Percentiles rank a stretch among this genome's conserved stretches.
These are phyloP conservation scores for Eunapius fragilis DNA, from an alignment of 37 sponge, comb jelly and placozoan genomes.

Conservation along the genomic window DNA sequence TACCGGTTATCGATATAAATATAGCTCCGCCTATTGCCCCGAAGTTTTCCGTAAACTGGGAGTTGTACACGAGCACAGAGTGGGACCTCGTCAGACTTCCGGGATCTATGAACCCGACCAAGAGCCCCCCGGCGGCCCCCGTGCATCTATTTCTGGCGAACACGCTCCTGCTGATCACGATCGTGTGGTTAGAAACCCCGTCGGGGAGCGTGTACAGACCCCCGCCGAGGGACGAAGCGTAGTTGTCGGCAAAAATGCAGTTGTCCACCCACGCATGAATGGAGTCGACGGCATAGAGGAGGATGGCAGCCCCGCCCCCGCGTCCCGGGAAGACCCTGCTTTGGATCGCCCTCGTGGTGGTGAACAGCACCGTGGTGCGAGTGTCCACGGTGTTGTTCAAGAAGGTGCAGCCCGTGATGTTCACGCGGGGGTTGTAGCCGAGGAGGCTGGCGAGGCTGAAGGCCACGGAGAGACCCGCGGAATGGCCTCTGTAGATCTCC, in stretches of 20 bases:
- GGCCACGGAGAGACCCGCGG: slow-evolving; percentile 43
- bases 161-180: slow-evolving; percentile 9
- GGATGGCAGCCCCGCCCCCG: slow-evolving; percentile 47
- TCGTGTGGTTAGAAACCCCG: slow-evolving; percentile 8
- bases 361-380: not conserved
- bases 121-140: slow-evolving; percentile 15
- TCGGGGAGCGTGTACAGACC: slow-evolving; percentile 41
- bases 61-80: slow-evolving; percentile 15
- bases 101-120: slow-evolving; percentile 3
- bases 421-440: not conserved
- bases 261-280: not conserved
- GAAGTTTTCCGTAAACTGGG: not conserved
- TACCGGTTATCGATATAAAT: slow-evolving; percentile 8
- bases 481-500: slow-evolving; percentile 24
- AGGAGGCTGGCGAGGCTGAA: not conserved
- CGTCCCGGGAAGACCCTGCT: slow-evolving; percentile 8
- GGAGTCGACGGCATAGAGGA: not conserved
- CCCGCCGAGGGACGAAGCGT: slow-evolving; percentile 46
- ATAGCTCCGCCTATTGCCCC: slow-evolving; percentile 30
- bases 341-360: not conserved
- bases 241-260: slow-evolving; percentile 37
- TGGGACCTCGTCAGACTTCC: not conserved
- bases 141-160: not conserved
- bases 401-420: slow-evolving; percentile 17
- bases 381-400: slow-evolving; percentile 17